Base-by-base conservation (phyloP, 2,113 vertebrate genomes). In the Pluvianellus socialis region DNA sequence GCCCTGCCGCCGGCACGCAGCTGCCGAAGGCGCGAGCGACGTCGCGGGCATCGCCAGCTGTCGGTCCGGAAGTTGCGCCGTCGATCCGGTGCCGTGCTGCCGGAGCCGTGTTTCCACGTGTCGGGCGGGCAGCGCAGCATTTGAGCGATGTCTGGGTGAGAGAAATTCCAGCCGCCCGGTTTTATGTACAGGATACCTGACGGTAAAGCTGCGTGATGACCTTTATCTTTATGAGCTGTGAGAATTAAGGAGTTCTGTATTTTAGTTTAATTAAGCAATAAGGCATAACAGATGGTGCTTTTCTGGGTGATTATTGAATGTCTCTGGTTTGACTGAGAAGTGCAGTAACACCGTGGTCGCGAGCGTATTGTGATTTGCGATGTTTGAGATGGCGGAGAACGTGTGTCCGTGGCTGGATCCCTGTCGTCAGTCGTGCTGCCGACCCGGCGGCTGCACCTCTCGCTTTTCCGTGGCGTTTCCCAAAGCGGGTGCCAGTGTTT, bases 261-360 rank as follows among this genome's bases (percentile, higher is more conserved):
- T 98, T 98, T 97, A 95, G 97, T 97, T 98, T 98, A 98, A 98
- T 98, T 98, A 98, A 98, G 97, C 96, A 97, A 92, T 98, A 98
- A 98, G 97, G 91, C 86, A 23, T 86, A 97, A 96, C 98, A 98
- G 97, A 98, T 98, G 98, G 98, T 95, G 88, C 93, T n/a, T 98
- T 97, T 96, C 97, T 98, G 97, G 95, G 93, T 95, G 96, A 97
- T 97, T 97, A 96, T 97, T 94, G 95, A 92, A 65, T 27, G 89
- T 94, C 97, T 97, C 93, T 86, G 88, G 75, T 95, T 97, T 92
- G 96, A 96, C 94, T 91, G 89, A 94, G 94, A 90, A 88, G 84
- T 24, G 71, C 96, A 92, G 83, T 49, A 86, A 73, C 88, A 45
- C 95, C 4, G 4, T 40, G 45, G 56, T 71, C 61, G 38, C 6